phyloP scores from a whole-genome alignment of 2,113 vertebrate genomes.

The Oenanthe oenanthe region DNA sequence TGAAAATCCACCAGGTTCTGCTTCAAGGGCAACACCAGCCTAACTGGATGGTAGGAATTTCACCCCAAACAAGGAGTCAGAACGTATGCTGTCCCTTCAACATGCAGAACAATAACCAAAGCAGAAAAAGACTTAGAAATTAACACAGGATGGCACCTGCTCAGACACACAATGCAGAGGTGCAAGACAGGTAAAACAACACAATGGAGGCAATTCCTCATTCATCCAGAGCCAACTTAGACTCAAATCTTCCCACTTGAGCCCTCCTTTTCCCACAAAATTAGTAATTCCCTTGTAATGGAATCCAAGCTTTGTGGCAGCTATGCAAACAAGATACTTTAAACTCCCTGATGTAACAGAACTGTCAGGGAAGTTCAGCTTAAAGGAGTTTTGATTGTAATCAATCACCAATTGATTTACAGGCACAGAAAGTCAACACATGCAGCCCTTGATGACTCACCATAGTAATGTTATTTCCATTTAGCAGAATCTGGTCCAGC shows the following conservation, averaged over 20 bases:
- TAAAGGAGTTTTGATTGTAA: neutral
- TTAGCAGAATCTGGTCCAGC: conserved; percentile 95
- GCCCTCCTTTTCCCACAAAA: neutral
- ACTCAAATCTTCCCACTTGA: neutral
- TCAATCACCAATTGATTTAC: rapidly evolving
- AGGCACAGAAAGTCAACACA: neutral
- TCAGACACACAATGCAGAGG: neutral
- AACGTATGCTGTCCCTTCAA: neutral
- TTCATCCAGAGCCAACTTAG: neutral
- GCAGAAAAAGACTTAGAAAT: neutral
- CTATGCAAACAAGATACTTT: neutral
- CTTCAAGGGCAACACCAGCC: neutral
- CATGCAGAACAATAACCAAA: neutral
- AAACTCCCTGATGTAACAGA: neutral
- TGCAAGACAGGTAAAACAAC: neutral
- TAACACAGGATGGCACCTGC: neutral
- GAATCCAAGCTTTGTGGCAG: neutral
- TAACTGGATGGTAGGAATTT: neutral
- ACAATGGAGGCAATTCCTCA: neutral
- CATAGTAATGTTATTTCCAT: conserved; percentile 99
- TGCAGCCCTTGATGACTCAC: conserved; percentile 66
- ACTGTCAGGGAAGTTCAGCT: neutral
- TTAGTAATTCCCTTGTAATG: neutral
- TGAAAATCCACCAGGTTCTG: neutral
- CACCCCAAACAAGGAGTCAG: neutral